Evolutionary conservation across 2,888 invertebrate species (phyloP), one percentile per base, ranked within the genome.

Genomic region (Dryococelus australis): DNA sequence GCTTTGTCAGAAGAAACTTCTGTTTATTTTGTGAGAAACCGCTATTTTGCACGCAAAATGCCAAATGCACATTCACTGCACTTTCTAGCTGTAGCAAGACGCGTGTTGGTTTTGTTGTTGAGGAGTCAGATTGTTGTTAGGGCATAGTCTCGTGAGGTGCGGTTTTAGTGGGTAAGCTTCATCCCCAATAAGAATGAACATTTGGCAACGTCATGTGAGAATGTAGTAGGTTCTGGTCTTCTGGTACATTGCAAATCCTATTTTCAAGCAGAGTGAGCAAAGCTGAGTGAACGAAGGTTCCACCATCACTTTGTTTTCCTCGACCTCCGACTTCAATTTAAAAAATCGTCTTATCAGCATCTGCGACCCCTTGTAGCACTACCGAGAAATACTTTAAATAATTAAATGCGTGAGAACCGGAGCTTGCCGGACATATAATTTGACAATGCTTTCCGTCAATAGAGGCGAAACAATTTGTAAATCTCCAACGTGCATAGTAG

Each of bases 221-320:
- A 80, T 10, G 26, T 80, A 26, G 80, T 16, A n/a, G 26, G 12
- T 8, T 24, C 28, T 80, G 80, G 28, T 80, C n/a, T 27, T 28
- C 26, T 20, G 80, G 79, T 26, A 80, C 80, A 80, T 80, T 80
- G 80, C 1, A 35, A 35, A 4, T 3, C 35, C 35, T 4, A 35
- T 35, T 35, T 35, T 35, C 4, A 1, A 35, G 35, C 4, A 35
- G 35, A 9, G 28, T 79, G 27, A 79, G 9, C n/a, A 79, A 24
- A 26, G 10, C 5, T 10, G 1, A 8, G n/a, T n/a, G n/a, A n/a
- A n/a, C n/a, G n/a, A 83, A 83, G 4, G 83, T 28, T 8, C 27
- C 83, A 28, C 83, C 83, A 83, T 83, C 35, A 83, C 35, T 83
- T 83, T 83, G 83, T 83, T 83, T 83, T 16, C 83, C 83, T 13